These are phyloP conservation scores for Heliconius congener DNA, from an alignment of 1,140 invertebrate genomes.

Conservation along the genomic window DNA sequence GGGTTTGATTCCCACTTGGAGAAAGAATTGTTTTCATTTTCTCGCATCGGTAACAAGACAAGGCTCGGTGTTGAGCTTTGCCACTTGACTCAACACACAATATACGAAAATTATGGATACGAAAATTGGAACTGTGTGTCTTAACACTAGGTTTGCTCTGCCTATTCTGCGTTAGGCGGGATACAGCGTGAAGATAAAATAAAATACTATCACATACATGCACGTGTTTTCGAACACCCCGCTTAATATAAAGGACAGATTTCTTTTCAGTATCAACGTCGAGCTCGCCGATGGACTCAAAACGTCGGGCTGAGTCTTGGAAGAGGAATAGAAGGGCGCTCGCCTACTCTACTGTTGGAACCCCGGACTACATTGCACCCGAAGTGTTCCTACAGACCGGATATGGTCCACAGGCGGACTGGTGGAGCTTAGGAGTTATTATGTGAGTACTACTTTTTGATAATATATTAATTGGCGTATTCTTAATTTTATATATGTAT, in stretches of 20 bases:
- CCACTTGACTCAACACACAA: no score
- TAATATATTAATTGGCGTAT: no score
- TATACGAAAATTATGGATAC: no score
- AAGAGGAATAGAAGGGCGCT: constrained; percentile 96
- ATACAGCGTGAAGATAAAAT: no score
- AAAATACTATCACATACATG: background rate
- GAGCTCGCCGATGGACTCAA: constrained; percentile 93
- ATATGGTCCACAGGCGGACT: constrained; percentile 98
- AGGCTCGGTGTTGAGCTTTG: no score
- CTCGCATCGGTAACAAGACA: no score
- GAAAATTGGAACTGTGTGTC: no score
- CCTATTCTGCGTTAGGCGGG: no score
- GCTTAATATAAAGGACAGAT: constrained; percentile 38
- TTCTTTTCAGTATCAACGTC: constrained; percentile 80
- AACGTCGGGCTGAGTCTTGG: constrained; percentile 98
- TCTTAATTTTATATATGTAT: no score
- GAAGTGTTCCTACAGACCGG: constrained; percentile 98
- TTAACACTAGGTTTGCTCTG: no score
- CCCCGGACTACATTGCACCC: constrained; percentile 99
- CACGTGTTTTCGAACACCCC: background rate
- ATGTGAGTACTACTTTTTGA: constrained; percentile 84
- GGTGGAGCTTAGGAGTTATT: constrained; percentile 99
- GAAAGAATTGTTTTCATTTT: no score
- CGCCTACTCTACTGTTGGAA: constrained; percentile 98
- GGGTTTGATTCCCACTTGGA: no score